These are phyloP conservation scores for Nansenia antarctica DNA, from an alignment of 2,113 vertebrate species.

Conservation along the genomic window DNA sequence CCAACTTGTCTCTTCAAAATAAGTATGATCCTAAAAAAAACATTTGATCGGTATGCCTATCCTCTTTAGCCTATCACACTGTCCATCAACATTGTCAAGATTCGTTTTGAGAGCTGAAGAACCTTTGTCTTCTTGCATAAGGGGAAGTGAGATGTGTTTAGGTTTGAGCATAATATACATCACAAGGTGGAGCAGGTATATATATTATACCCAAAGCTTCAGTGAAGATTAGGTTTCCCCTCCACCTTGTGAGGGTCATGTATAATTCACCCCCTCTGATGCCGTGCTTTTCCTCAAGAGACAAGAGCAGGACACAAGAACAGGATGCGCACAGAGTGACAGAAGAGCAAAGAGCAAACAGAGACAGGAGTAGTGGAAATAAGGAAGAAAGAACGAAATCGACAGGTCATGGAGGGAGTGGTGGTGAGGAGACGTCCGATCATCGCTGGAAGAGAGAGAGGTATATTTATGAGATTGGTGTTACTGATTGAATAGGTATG, in stretches of 20 bases:
- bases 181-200: no score
- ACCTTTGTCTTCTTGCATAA: no score
- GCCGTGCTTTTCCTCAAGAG: slow-evolving; percentile 29
- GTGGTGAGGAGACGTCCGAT: slow-evolving; percentile 65
- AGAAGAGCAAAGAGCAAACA: background rate
- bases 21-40: no score
- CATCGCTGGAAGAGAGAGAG: slow-evolving; percentile 74
- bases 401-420: slow-evolving; percentile 65
- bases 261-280: slow-evolving; percentile 64
- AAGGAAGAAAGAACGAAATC: background rate
- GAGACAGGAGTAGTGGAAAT: slow-evolving; percentile 17
- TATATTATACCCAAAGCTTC: slow-evolving; percentile 1
- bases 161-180: no score
- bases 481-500: no score
- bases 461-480: no score
- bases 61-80: no score
- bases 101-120: no score
- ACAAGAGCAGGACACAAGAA: background rate
- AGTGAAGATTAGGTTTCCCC: slow-evolving; percentile 67
- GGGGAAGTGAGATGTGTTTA: background rate
- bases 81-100: no score
- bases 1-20: no score
- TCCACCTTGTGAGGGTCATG: slow-evolving; percentile 54
- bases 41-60: no score
- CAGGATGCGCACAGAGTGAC: slow-evolving; percentile 16